Conservation (phyloP, 2,888 invertebrate genomes). For the Xylota sylvarum region DNA sequence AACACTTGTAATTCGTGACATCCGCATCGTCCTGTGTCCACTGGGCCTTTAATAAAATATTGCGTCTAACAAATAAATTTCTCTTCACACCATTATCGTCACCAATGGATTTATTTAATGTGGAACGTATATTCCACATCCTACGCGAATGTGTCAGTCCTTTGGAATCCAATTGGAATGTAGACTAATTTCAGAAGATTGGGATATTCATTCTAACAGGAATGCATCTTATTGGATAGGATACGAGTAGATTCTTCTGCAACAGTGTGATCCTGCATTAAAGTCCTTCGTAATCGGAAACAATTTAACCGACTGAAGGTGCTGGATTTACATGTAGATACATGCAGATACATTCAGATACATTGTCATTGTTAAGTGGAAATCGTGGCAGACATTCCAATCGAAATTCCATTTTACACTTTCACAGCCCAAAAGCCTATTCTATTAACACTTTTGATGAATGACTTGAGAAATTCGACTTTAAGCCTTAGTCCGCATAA, state of each 20-base stretch:
- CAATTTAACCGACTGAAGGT: too few species aligned
- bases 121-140: constrained; percentile 10
- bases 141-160: background rate
- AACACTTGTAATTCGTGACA: constrained; percentile 43
- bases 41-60: constrained; percentile 44
- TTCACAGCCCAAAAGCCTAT: background rate
- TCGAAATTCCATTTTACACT: background rate
- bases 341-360: too few species aligned
- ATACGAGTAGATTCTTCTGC: background rate
- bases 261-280: background rate
- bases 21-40: constrained; percentile 29
- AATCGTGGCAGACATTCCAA: background rate
- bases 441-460: constrained; percentile 22
- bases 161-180: constrained; percentile 34
- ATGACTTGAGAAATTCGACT: constrained; percentile 13
- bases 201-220: background rate
- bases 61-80: constrained; percentile 59
- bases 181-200: constrained; percentile 10
- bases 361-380: too few species aligned
- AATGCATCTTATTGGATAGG: background rate
- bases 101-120: constrained; percentile 43
- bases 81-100: constrained; percentile 62
- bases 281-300: background rate
- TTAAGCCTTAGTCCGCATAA: constrained; percentile 35
- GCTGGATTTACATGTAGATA: too few species aligned